These are phyloP conservation scores for Entelurus aequoreus DNA, from an alignment of 2,113 vertebrate species.

Conservation along the genomic window DNA sequence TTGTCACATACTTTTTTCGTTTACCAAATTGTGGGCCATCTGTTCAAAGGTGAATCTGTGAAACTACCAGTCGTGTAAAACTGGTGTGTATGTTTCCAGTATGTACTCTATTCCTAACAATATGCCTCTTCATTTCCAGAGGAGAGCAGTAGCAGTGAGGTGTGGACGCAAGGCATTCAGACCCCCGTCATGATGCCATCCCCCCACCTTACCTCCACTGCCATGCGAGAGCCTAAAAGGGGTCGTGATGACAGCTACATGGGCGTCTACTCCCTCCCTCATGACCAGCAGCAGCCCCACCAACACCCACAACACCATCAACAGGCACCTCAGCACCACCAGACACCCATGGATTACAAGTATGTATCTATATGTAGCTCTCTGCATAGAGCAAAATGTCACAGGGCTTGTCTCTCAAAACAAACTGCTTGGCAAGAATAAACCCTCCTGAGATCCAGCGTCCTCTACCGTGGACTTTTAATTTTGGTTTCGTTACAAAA, in stretches of 20 bases:
- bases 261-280: conserved; percentile 89
- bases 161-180: conserved; percentile 91
- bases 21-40: neutral
- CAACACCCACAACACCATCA: conserved; percentile 73
- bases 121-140: conserved; percentile 69
- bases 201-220: conserved; percentile 92
- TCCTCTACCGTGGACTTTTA: too few species aligned
- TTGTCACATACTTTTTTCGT: neutral
- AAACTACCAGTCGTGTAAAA: neutral
- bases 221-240: conserved; percentile 93
- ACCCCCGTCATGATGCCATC: conserved; percentile 95
- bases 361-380: conserved; percentile 47
- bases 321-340: conserved; percentile 74
- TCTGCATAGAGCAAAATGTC: neutral
- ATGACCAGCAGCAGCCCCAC: conserved; percentile 78
- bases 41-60: neutral
- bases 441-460: too few species aligned
- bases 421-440: too few species aligned
- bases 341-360: conserved; percentile 96
- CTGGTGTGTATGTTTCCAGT: neutral
- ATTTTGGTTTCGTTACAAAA: too few species aligned
- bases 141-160: conserved; percentile 94
- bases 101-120: neutral
- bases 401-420: neutral
- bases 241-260: conserved; percentile 90